Conservation (phyloP, 2,888 invertebrate genomes). For the Diaprepes abbreviatus region DNA sequence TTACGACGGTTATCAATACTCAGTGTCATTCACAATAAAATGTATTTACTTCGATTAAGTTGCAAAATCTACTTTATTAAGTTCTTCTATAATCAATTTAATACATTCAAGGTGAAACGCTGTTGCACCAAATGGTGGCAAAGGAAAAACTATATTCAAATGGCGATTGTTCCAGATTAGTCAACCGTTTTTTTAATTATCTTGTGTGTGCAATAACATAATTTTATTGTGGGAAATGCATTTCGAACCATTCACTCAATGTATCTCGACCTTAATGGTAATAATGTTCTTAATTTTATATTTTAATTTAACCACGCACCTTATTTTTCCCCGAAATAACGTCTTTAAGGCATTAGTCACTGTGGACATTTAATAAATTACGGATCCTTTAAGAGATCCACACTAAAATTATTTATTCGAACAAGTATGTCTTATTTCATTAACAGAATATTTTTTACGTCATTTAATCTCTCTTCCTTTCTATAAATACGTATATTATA, state of each 20-base stretch:
- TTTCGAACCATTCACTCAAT: slow-evolving; percentile 30
- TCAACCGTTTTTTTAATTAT: slow-evolving; percentile 23
- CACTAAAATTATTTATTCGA: too few relatives aligned
- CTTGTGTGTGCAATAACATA: not conserved
- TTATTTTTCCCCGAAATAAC: too few relatives aligned
- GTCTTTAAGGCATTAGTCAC: too few relatives aligned
- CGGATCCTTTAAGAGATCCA: too few relatives aligned
- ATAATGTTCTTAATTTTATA: too few relatives aligned
- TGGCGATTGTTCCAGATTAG: slow-evolving; percentile 38
- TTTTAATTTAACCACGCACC: too few relatives aligned
- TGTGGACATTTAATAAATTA: too few relatives aligned
- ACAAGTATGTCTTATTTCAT: too few relatives aligned
- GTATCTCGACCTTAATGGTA: slow-evolving; percentile 3
- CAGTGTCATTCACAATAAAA: not conserved
- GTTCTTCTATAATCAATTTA: not conserved
- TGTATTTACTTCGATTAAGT: not conserved
- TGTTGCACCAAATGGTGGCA: slow-evolving; percentile 68
- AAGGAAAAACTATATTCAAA: slow-evolving; percentile 55
- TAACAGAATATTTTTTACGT: too few relatives aligned
- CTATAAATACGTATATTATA: too few relatives aligned
- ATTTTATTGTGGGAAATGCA: slow-evolving; percentile 30
- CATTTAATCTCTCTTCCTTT: too few relatives aligned
- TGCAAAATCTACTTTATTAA: not conserved
- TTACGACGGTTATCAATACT: too few relatives aligned
- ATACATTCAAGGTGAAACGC: slow-evolving; percentile 54